Evolutionary conservation across 2,113 vertebrate species (phyloP).

Genomic region (Ochotona princeps): DNA sequence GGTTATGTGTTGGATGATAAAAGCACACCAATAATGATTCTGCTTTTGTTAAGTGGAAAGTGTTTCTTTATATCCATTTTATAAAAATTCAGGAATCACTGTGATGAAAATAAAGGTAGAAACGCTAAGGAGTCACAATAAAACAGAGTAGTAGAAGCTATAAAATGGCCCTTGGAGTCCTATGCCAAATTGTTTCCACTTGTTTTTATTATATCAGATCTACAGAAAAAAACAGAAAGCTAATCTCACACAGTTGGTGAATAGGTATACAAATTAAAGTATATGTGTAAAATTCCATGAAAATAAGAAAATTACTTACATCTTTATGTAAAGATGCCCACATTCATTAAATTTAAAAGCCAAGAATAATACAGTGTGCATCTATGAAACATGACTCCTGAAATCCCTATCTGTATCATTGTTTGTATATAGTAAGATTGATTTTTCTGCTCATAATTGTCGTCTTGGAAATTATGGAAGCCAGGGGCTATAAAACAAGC

Average conservation of each 20-base stretch:
- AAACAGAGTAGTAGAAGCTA: neutral
- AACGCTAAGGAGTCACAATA: neutral
- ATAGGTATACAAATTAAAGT: neutral
- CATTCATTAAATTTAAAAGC: conserved; percentile 29
- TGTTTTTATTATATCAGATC: conserved; percentile 28
- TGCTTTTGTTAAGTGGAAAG: conserved; percentile 55
- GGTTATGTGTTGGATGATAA: conserved; percentile 53
- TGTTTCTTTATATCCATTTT: conserved; percentile 41
- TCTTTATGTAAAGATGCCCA: neutral
- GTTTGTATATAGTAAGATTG: neutral
- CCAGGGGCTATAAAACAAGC: neutral
- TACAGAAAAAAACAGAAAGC: neutral
- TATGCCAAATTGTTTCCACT: neutral
- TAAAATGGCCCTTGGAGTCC: neutral
- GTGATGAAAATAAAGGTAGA: conserved; percentile 48
- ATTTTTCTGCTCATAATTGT: neutral
- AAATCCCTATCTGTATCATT: neutral
- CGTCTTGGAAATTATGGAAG: conserved; percentile 19
- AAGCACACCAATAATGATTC: conserved; percentile 6
- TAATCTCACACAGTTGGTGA: neutral
- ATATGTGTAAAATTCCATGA: neutral
- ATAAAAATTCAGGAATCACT: conserved; percentile 27
- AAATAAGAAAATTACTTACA: conserved; percentile 16
- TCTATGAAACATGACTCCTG: neutral
- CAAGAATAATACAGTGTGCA: neutral